These are phyloP conservation scores for Callorhinus ursinus DNA, from an alignment of 2,113 vertebrate species.

Conservation along the genomic window DNA sequence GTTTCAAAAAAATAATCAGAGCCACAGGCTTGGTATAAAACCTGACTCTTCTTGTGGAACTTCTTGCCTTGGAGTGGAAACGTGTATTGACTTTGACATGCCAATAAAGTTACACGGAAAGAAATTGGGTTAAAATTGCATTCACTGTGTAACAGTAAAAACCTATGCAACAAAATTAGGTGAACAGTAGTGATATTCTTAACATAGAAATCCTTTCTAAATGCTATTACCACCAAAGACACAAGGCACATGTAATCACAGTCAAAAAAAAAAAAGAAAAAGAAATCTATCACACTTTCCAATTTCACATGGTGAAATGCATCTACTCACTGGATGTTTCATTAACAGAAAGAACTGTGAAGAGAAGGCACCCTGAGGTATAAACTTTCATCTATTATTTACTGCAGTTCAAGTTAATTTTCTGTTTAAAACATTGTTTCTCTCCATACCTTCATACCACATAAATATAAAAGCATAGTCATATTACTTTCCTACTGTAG, in stretches of 20 bases:
- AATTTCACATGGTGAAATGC: background rate
- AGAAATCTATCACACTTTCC: background rate
- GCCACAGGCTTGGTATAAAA: background rate
- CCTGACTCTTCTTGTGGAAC: background rate
- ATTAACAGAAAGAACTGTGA: background rate
- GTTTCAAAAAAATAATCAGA: background rate
- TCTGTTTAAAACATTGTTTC: background rate
- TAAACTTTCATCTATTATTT: background rate
- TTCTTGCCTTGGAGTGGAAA: background rate
- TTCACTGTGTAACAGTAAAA: constrained; percentile 42
- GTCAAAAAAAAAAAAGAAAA: background rate
- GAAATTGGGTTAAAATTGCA: constrained; percentile 32
- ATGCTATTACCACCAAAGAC: background rate
- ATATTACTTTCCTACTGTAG: background rate
- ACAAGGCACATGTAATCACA: background rate
- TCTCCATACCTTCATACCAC: background rate
- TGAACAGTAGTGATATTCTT: background rate
- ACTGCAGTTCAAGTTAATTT: background rate
- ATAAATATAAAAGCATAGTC: background rate
- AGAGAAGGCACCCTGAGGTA: background rate
- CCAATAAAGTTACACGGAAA: constrained; percentile 2
- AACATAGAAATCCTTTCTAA: background rate
- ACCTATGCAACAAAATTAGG: constrained; percentile 13
- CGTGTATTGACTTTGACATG: constrained; percentile 25
- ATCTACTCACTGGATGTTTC: background rate